Percentiles rank a stretch among this genome's conserved stretches.
These are phyloP conservation scores for Danio tinwini DNA, from an alignment of 2,797 vertebrate genomes.

Conservation along the genomic window DNA sequence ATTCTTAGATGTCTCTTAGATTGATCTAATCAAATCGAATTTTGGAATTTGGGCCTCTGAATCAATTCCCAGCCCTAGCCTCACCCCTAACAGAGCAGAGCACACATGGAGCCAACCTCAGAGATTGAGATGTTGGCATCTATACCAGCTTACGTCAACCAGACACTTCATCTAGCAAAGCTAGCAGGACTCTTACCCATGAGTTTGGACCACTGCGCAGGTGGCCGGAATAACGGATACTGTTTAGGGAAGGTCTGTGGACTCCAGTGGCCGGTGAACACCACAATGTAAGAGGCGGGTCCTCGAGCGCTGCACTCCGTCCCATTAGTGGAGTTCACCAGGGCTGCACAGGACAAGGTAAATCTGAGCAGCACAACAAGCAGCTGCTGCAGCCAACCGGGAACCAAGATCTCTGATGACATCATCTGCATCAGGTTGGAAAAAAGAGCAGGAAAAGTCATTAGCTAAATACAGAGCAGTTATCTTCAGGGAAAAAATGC, in stretches of 20 bases:
- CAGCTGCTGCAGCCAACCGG: slow-evolving; percentile 76
- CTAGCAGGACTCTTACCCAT: slow-evolving; percentile 74
- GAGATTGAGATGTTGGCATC: slow-evolving; percentile 15
- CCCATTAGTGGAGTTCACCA: slow-evolving; percentile 68
- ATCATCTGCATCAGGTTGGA: slow-evolving; percentile 74
- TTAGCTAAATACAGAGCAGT: neutral
- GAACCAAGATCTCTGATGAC: slow-evolving; percentile 73
- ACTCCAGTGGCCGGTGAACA: slow-evolving; percentile 84
- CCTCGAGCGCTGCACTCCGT: slow-evolving; percentile 76
- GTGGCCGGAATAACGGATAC: slow-evolving; percentile 83
- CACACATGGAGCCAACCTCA: neutral
- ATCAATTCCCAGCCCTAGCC: too few species aligned
- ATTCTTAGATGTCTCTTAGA: too few species aligned
- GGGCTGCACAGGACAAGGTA: slow-evolving; percentile 67
- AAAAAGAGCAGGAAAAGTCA: slow-evolving; percentile 51
- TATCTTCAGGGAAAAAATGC: neutral
- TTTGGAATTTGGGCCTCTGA: too few species aligned
- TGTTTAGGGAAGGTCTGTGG: slow-evolving; percentile 83
- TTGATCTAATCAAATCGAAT: too few species aligned
- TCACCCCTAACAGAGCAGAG: too few species aligned
- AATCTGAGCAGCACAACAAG: slow-evolving; percentile 76
- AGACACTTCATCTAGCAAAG: neutral
- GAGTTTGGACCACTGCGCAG: slow-evolving; percentile 86
- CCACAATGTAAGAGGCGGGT: slow-evolving; percentile 82
- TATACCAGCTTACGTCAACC: neutral